These are phyloP conservation scores for Augochlorella aurata DNA, from an alignment of 2,888 invertebrate genomes.

Conservation along the genomic window DNA sequence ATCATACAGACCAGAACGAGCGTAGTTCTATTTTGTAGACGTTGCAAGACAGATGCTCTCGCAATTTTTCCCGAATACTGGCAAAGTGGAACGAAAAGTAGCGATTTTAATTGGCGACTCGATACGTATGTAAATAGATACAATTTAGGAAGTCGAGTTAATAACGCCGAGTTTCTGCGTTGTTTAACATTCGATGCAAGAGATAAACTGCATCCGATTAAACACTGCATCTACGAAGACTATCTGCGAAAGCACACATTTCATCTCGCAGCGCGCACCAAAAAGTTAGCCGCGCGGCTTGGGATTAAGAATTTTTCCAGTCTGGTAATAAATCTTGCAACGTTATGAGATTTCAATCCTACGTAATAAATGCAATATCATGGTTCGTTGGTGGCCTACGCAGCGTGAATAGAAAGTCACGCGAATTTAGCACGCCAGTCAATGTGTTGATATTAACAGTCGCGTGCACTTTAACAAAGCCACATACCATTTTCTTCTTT, in stretches of 20 bases:
- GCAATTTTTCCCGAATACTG: background rate
- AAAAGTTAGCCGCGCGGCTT: too few species aligned
- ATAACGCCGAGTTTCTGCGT: background rate
- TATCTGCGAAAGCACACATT: too few species aligned
- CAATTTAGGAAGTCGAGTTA: background rate
- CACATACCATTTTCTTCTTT: background rate
- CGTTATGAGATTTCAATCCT: background rate
- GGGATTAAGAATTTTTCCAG: too few species aligned
- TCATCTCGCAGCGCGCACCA: too few species aligned
- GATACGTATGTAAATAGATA: background rate
- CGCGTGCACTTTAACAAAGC: background rate
- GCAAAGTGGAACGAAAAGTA: background rate
- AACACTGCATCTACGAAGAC: background rate
- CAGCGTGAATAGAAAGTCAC: slow-evolving; percentile 1
- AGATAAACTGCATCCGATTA: background rate
- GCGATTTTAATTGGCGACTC: background rate
- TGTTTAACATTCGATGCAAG: background rate
- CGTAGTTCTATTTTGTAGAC: too few species aligned
- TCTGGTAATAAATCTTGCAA: background rate
- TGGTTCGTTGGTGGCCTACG: background rate
- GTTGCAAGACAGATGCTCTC: too few species aligned
- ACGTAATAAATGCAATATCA: slow-evolving; percentile 4
- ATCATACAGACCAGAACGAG: too few species aligned
- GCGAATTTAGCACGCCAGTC: background rate
- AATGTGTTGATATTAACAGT: background rate